Conservation (phyloP, 2,113 vertebrate genomes). For the Chloroceryle aenea region DNA sequence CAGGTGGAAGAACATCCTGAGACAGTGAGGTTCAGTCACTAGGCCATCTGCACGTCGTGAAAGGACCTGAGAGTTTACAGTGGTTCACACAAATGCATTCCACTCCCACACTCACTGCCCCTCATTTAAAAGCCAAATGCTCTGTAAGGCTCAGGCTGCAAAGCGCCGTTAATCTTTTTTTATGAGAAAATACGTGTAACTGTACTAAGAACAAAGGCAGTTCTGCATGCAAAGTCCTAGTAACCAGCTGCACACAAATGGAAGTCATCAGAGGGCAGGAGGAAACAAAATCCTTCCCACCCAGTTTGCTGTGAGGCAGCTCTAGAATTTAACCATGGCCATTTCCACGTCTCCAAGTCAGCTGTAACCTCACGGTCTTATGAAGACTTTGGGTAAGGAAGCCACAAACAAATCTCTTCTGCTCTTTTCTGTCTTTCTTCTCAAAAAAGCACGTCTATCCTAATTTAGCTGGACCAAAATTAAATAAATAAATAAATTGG, state of each 20-base stretch:
- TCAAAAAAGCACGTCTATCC: background rate
- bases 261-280: background rate
- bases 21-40: background rate
- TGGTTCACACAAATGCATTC: background rate
- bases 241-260: background rate
- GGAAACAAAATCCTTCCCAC: background rate
- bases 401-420: background rate
- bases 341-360: background rate
- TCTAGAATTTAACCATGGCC: background rate
- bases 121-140: background rate
- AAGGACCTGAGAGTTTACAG: background rate
- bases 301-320: background rate
- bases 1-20: background rate
- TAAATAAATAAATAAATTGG: background rate
- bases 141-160: background rate
- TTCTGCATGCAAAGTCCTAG: background rate
- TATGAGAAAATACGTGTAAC: background rate
- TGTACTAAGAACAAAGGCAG: background rate
- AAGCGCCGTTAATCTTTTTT: background rate
- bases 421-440: background rate
- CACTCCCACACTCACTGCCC: background rate
- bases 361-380: background rate
- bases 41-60: background rate
- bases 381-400: background rate
- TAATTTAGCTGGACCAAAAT: background rate